Percentiles rank a stretch among this genome's conserved stretches.
Evolutionary conservation across 2,888 invertebrate genomes (phyloP).

Genomic region (Lampropteryx suffumata): DNA sequence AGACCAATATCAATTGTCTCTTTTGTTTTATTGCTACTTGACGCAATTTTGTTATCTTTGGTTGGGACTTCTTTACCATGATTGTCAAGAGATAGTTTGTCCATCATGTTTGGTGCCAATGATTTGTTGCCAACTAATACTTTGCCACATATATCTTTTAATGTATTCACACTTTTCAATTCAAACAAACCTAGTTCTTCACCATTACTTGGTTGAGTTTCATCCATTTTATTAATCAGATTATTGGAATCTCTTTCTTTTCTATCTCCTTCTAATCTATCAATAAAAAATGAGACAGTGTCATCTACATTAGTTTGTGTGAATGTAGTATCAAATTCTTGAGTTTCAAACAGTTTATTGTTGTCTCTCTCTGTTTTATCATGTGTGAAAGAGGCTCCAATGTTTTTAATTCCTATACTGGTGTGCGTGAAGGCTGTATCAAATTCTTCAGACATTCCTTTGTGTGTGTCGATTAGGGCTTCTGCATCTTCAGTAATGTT

Average conservation of each 20-base stretch:
- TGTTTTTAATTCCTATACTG: background rate
- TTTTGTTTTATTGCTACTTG: background rate
- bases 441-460: conserved; percentile 61
- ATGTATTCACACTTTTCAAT: background rate
- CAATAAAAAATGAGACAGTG: conserved; percentile 10
- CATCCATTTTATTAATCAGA: background rate
- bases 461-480: conserved; percentile 40
- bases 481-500: conserved; percentile 62
- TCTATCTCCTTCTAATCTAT: conserved; percentile 1
- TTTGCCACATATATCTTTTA: conserved; percentile 7
- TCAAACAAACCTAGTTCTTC: background rate
- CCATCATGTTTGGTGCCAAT: background rate
- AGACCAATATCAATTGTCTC: too few relatives aligned
- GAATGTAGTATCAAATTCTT: conserved; percentile 30
- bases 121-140: background rate
- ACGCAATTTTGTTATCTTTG: background rate
- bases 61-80: background rate
- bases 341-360: background rate
- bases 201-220: background rate
- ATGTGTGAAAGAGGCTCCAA: background rate
- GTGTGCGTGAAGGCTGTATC: conserved; percentile 42
- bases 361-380: conserved; percentile 3
- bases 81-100: background rate
- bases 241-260: too few relatives aligned
- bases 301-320: conserved; percentile 20